phyloP scores from a whole-genome alignment of 2,113 vertebrate species.

The Procavia capensis region DNA sequence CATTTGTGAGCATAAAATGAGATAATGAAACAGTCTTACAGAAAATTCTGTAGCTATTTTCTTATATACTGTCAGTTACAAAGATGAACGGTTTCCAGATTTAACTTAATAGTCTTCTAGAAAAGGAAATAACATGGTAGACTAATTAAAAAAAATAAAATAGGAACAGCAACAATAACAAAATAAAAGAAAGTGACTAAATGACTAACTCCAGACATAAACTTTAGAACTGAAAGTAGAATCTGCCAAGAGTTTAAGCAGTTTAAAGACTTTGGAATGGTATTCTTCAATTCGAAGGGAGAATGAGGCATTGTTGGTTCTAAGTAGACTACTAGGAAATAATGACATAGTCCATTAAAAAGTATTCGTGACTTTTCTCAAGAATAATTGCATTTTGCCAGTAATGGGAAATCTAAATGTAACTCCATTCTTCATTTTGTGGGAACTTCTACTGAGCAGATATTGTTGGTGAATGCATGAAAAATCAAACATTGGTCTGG shows the following conservation, averaged over 20 bases:
- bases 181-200: constrained; percentile 32
- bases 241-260: constrained; percentile 21
- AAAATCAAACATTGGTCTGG: neutral
- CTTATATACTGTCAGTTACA: neutral
- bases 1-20: constrained; percentile 44
- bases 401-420: neutral
- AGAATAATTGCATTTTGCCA: constrained; percentile 38
- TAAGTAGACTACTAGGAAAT: constrained; percentile 18
- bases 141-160: neutral
- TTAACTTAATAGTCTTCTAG: neutral
- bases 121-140: neutral
- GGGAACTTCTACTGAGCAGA: constrained; percentile 41
- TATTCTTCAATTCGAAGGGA: neutral
- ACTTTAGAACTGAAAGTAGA: constrained; percentile 27
- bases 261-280: neutral
- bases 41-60: constrained; percentile 24
- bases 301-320: neutral
- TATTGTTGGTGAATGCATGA: neutral
- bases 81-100: neutral
- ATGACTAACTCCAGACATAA: neutral
- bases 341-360: neutral
- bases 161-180: neutral
- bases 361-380: constrained; percentile 29
- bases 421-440: constrained; percentile 39
- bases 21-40: constrained; percentile 20